Conservation (phyloP, 1,140 invertebrate genomes). For the Parasteatoda tepidariorum region DNA sequence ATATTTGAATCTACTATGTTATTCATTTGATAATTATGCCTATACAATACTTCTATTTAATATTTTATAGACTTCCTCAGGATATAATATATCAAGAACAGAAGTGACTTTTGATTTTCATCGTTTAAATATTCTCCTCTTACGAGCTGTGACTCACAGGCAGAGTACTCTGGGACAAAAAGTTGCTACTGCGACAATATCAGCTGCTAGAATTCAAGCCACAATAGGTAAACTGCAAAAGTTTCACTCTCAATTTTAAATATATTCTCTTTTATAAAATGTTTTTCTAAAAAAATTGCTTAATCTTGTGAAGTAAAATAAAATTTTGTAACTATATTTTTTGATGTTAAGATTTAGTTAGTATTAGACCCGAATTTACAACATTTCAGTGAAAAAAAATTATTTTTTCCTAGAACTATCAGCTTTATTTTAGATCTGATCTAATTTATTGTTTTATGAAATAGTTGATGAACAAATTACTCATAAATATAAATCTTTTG, state of each 20-base stretch:
- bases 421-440: too few relatives aligned
- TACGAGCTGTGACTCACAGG: conserved; percentile 81
- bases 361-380: too few relatives aligned
- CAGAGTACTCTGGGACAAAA: conserved; percentile 81
- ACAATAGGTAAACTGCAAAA: conserved; percentile 76
- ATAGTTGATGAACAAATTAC: too few relatives aligned
- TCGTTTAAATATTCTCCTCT: conserved; percentile 85
- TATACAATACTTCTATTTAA: neutral
- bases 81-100: conserved; percentile 69
- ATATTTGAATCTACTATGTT: neutral
- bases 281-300: too few relatives aligned
- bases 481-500: too few relatives aligned
- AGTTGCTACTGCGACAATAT: conserved; percentile 92
- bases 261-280: too few relatives aligned
- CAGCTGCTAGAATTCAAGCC: conserved; percentile 89
- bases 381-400: too few relatives aligned
- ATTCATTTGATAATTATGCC: neutral
- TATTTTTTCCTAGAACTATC: too few relatives aligned
- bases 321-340: neutral
- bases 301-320: neutral
- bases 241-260: too few relatives aligned
- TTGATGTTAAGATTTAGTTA: too few relatives aligned
- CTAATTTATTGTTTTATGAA: too few relatives aligned
- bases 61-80: conserved; percentile 4
- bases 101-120: conserved; percentile 94